Percentiles rank a stretch among this genome's conserved stretches.
phyloP scores from a whole-genome alignment of 2,113 vertebrate species.

The Vulpes ferrilata region DNA sequence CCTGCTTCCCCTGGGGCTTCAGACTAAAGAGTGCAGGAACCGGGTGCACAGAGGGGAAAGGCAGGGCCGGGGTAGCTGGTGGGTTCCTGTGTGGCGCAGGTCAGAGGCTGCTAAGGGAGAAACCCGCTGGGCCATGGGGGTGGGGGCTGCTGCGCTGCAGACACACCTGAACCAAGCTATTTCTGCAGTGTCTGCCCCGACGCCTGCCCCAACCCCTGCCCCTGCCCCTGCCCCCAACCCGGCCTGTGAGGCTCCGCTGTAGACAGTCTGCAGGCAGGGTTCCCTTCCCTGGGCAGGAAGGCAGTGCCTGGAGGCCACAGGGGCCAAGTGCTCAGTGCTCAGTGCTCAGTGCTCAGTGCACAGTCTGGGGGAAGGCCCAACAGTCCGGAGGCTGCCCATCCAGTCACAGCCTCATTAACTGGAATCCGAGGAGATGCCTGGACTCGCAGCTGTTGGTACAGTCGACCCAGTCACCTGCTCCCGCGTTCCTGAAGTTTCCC shows the following conservation, averaged over 20 bases:
- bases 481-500: conserved; percentile 82
- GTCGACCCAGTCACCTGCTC: not conserved
- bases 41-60: not conserved
- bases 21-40: not conserved
- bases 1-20: not conserved
- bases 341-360: not conserved
- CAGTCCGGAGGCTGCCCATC: not conserved
- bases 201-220: too few species aligned
- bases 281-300: fast-evolving
- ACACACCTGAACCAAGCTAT: fast-evolving
- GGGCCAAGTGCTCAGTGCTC: not conserved
- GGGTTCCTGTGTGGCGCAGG: not conserved
- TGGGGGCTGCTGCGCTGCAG: not conserved
- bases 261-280: fast-evolving
- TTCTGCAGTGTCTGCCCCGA: not conserved
- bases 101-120: not conserved
- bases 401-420: not conserved
- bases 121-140: too few species aligned
- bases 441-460: not conserved
- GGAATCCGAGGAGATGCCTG: fast-evolving
- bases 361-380: not conserved
- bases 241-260: not conserved
- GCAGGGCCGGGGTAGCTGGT: fast-evolving
- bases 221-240: too few species aligned
- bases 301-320: fast-evolving